A percentile compares a stretch with the other conserved stretches of the same genome.
Evolutionary conservation across 2,888 invertebrate genomes (phyloP).

Genomic region (Euproctis similis): DNA sequence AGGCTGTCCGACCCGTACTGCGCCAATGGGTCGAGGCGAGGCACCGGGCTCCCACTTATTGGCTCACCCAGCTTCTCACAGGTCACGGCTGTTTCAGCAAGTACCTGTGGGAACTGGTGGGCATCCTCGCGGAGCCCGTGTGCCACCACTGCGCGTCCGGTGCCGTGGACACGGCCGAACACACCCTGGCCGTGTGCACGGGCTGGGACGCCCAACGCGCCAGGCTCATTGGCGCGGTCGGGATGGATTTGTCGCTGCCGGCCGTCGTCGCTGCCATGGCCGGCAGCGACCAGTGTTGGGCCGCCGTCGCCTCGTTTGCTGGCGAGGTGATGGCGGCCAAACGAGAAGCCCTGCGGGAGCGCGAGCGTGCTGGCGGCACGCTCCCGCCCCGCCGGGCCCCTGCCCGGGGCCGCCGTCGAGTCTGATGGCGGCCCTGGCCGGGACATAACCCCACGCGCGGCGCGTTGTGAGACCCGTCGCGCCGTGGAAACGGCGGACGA

Average conservation of each 20-base stretch:
- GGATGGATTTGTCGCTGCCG: neutral
- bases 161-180: neutral
- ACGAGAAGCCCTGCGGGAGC: slow-evolving; percentile 1
- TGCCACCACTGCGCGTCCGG: slow-evolving; percentile 1
- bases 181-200: neutral
- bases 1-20: neutral
- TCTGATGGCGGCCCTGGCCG: too few relatives aligned
- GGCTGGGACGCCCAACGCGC: neutral
- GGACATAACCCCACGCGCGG: neutral
- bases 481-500: neutral
- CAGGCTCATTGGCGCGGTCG: neutral
- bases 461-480: neutral
- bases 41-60: neutral
- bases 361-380: neutral
- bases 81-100: neutral
- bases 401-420: too few relatives aligned
- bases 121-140: neutral
- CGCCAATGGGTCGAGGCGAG: neutral
- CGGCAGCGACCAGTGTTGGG: neutral
- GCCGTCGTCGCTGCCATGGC: neutral
- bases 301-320: neutral
- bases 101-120: neutral
- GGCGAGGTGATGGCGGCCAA: too few relatives aligned
- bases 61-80: neutral
- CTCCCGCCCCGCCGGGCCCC: neutral